A percentile compares a stretch with the other conserved stretches of the same genome.
phyloP scores from a whole-genome alignment of 2,113 vertebrate species.

The Psettodes erumei region DNA sequence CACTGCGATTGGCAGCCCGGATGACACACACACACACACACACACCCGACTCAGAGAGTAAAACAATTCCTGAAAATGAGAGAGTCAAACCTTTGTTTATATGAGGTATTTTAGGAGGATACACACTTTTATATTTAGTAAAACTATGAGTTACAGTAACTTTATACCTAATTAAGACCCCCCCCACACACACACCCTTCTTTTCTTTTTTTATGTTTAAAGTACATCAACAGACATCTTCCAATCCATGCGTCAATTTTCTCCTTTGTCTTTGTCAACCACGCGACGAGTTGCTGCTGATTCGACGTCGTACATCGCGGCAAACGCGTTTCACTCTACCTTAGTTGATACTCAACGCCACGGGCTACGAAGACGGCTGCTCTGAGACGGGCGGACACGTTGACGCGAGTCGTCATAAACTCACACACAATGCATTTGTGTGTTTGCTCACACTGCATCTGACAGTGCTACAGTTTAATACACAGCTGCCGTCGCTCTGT shows the following conservation, averaged over 20 bases:
- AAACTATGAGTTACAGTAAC: too few relatives aligned
- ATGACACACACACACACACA: constrained; percentile 1
- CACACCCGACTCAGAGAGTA: neutral
- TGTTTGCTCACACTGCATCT: neutral
- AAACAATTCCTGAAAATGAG: neutral
- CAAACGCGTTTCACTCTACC: neutral
- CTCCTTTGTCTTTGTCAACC: neutral
- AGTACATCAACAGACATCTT: too few relatives aligned
- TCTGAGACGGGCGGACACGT: neutral
- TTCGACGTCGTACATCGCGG: neutral
- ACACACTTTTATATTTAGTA: too few relatives aligned
- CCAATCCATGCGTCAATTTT: too few relatives aligned
- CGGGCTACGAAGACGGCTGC: neutral
- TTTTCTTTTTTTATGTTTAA: too few relatives aligned
- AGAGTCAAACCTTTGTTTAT: too few relatives aligned
- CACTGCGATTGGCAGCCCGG: constrained; percentile 13
- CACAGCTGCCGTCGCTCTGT: neutral
- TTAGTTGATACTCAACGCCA: constrained; percentile 1
- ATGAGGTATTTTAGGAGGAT: too few relatives aligned
- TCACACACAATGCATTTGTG: neutral
- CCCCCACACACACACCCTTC: too few relatives aligned
- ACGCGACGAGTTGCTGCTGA: neutral
- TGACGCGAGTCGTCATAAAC: constrained; percentile 12
- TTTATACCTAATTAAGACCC: too few relatives aligned
- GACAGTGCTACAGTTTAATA: constrained; percentile 27